Base-by-base conservation (phyloP, 2,797 vertebrate species). In the Erithacus rubecula region DNA sequence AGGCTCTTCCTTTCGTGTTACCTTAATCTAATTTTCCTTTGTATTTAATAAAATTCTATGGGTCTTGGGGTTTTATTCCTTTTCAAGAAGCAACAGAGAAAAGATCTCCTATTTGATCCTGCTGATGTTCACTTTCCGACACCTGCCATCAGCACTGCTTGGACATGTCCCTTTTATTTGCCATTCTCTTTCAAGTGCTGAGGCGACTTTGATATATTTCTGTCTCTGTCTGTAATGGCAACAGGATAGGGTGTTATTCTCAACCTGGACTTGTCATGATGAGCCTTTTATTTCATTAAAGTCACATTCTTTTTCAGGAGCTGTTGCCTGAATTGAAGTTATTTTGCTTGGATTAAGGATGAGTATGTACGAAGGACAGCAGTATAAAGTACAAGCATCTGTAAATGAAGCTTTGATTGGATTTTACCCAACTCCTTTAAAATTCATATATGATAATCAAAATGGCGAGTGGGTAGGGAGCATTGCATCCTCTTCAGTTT, bases 81-180 rank as follows among this genome's bases (percentile, higher is more conserved):
- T 98, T 98, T 98, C 93, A 97, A 97, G 97, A 97, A 97, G 96
- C 95, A 97, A 95, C 94, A 97, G 97, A 98, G 96, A 93, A 95
- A 97, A 97, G 83, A 92, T 97, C 91, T 96, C 69, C 96, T 97
- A 94, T 98, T 98, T 98, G 97, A 98, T 98, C 97, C 97, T 81
- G 95, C 96, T 97, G 97, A 98, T 98, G 93, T 95, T 98, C 94
- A 0, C 94, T 97, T 98, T 97, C 90, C 22, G 76, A 97, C 97
- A 98, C 95, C 98, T 97, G 98, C 97, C 98, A 98, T 97, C 97
- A 98, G 97, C 97, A 93, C 95, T 53, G 95, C 96, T 97, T 97
- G 98, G 98, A 98, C 98, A 98, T 69, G 64, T 98, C 97, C 96
- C 94, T 98, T 98, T 98, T 98, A 98, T 98, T 98, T 98, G 95